Evolutionary conservation across 1,140 invertebrate species (phyloP).

Genomic region (Drosophila ananassae): DNA sequence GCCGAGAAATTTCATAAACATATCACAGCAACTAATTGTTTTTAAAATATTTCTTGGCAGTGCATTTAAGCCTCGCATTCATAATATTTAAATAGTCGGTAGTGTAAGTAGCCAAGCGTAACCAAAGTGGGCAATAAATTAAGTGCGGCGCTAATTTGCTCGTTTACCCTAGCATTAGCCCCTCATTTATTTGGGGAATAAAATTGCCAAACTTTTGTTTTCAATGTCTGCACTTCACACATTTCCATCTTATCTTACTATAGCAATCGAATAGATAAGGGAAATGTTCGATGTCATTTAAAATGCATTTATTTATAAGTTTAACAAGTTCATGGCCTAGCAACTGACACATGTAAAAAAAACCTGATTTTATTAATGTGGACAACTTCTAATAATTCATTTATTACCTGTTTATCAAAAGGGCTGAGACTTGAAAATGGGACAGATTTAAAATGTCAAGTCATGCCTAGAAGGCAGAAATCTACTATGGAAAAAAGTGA

Average conservation of each 20-base stretch:
- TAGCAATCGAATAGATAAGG: conserved; percentile 3
- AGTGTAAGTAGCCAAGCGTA: conserved; percentile 15
- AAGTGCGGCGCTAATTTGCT: conserved; percentile 15
- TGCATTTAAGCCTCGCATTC: conserved; percentile 8
- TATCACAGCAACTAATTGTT: not conserved
- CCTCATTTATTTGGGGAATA: not conserved
- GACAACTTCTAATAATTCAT: not conserved
- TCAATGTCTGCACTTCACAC: not conserved
- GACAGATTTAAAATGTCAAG: conserved; percentile 11
- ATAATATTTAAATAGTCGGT: not conserved
- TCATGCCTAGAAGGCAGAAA: conserved; percentile 52
- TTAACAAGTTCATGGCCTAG: not conserved
- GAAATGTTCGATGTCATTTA: not conserved
- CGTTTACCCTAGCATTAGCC: conserved; percentile 7
- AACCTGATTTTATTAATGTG: not conserved
- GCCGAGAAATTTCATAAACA: not conserved
- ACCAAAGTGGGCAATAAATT: conserved; percentile 37
- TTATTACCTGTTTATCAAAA: not conserved
- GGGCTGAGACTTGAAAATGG: not conserved
- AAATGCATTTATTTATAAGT: conserved; percentile 2
- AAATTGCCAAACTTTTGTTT: not conserved
- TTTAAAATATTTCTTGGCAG: not conserved
- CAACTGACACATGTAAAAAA: not conserved
- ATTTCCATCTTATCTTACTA: conserved; percentile 2
- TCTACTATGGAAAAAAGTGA: conserved; percentile 21